Evolutionary conservation across 2,797 vertebrate species (phyloP).

Genomic region (Xenentodon cancila): DNA sequence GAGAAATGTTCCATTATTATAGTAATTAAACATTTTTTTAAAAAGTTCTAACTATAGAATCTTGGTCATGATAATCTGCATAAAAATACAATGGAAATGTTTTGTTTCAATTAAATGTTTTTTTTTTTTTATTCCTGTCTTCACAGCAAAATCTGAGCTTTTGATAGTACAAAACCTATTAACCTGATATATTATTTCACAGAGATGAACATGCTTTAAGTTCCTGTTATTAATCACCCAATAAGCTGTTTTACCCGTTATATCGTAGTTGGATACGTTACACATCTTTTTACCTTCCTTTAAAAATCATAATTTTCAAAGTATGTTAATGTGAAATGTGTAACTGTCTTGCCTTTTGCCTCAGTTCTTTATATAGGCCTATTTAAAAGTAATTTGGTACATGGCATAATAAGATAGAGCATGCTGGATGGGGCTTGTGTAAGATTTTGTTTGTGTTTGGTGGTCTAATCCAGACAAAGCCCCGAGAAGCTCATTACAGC

Average conservation of each 20-base stretch:
- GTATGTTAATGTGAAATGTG: no score
- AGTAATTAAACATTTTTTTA: no score
- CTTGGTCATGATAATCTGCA: no score
- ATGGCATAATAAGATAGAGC: conserved; percentile 67
- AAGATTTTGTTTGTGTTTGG: conserved; percentile 66
- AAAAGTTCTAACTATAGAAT: no score
- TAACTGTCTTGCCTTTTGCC: not conserved
- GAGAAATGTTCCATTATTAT: no score
- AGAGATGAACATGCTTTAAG: not conserved
- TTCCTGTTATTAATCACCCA: conserved; percentile 5
- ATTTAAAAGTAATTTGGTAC: conserved; percentile 39
- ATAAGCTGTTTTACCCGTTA: not conserved
- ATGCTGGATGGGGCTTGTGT: conserved; percentile 63
- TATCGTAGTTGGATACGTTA: not conserved
- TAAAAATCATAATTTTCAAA: no score
- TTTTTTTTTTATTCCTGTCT: not conserved
- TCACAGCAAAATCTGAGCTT: not conserved
- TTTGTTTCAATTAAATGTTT: not conserved
- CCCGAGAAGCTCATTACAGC: conserved; percentile 79
- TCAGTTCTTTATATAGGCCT: conserved; percentile 3
- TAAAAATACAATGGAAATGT: not conserved
- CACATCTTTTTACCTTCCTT: no score
- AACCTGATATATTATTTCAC: conserved; percentile 6
- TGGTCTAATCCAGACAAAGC: conserved; percentile 78
- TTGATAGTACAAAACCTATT: not conserved